These are phyloP conservation scores for Malurus leucopterus DNA, from an alignment of 2,797 vertebrate species.

Conservation along the genomic window DNA sequence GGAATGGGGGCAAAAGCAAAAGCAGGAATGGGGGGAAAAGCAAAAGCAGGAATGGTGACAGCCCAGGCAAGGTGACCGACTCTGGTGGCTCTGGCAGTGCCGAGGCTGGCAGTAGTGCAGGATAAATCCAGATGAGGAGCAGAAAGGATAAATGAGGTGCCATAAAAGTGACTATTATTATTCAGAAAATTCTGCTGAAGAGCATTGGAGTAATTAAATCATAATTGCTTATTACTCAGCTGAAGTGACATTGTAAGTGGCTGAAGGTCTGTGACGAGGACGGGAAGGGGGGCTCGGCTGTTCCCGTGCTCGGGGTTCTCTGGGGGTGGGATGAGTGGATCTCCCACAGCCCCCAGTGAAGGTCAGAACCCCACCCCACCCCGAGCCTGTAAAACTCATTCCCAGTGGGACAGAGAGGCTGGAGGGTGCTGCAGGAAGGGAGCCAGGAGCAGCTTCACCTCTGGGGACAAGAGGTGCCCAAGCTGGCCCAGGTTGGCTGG, in stretches of 20 bases:
- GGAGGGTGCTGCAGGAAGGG: background rate
- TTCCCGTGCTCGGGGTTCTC: rapidly evolving
- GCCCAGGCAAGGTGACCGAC: background rate
- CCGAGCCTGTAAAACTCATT: background rate
- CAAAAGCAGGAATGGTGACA: background rate
- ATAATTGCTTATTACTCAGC: constrained; percentile 9
- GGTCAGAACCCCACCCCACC: background rate
- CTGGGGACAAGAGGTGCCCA: rapidly evolving
- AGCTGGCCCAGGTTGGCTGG: rapidly evolving
- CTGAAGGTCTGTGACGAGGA: background rate
- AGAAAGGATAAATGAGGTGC: constrained; percentile 23
- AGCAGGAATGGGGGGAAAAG: background rate
- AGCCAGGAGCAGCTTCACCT: background rate
- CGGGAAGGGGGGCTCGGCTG: background rate
- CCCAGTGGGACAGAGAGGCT: background rate
- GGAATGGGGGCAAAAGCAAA: background rate
- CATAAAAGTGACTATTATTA: background rate
- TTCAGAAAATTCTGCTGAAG: background rate
- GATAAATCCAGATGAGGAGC: background rate
- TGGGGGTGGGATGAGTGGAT: background rate
- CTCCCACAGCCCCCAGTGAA: rapidly evolving
- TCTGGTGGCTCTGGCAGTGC: background rate
- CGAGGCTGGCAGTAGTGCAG: rapidly evolving
- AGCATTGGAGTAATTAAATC: constrained; percentile 4
- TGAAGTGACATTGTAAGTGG: background rate